Conservation (phyloP, 2,888 invertebrate species). For the Priocnemis perturbator region DNA sequence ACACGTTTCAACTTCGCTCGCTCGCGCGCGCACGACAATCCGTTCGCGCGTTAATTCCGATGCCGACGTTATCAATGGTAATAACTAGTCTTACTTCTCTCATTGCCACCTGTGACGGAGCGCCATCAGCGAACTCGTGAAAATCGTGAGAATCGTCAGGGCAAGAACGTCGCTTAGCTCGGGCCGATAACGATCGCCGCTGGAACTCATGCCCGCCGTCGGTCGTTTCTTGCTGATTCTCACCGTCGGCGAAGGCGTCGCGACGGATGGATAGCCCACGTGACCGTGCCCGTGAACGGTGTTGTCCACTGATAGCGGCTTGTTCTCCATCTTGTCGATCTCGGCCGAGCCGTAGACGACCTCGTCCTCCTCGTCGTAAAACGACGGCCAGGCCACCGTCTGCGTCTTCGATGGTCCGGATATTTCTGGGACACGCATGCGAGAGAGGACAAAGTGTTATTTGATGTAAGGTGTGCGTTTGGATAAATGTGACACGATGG, state of each 20-base stretch:
- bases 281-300: slow-evolving; percentile 68
- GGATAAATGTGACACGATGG: too few species aligned
- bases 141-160: not conserved
- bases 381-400: slow-evolving; percentile 75
- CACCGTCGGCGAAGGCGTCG: slow-evolving; percentile 55
- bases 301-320: slow-evolving; percentile 65
- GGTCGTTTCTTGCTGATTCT: slow-evolving; percentile 63
- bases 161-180: too few species aligned
- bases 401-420: slow-evolving; percentile 80
- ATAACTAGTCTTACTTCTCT: not conserved
- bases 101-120: slow-evolving; percentile 11
- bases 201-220: slow-evolving; percentile 36
- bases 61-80: too few species aligned
- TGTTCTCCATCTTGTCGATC: slow-evolving; percentile 62
- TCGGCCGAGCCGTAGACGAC: slow-evolving; percentile 74
- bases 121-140: not conserved
- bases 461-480: not conserved
- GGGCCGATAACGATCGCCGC: slow-evolving; percentile 9
- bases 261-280: slow-evolving; percentile 59
- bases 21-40: too few species aligned
- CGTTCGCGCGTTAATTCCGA: too few species aligned
- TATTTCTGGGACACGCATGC: slow-evolving; percentile 79
- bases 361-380: slow-evolving; percentile 84
- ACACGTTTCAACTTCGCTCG: too few species aligned
- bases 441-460: slow-evolving; percentile 1